Conservation (phyloP, 2,113 vertebrate species). For the Peucedramus taeniatus region DNA sequence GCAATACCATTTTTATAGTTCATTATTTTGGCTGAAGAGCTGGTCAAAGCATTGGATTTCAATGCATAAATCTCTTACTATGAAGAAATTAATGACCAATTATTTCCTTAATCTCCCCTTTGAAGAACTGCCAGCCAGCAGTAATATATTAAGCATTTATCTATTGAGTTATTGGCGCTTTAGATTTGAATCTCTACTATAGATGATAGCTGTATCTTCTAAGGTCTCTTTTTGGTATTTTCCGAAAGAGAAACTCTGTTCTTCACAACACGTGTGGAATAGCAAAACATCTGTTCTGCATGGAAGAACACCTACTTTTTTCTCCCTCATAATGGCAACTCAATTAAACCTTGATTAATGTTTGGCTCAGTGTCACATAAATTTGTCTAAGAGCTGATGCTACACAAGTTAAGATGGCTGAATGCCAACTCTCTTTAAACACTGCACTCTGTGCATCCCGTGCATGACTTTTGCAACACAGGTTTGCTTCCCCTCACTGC, state of each 20-base stretch:
- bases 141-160: neutral
- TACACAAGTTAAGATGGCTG: neutral
- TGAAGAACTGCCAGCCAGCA: neutral
- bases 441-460: neutral
- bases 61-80: neutral
- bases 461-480: neutral
- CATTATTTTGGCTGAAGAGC: neutral
- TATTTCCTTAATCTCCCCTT: neutral
- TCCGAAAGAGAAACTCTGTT: neutral
- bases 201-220: neutral
- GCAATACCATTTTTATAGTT: neutral
- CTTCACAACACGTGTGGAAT: neutral
- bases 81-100: neutral
- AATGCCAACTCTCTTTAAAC: neutral
- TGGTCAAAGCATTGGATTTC: neutral
- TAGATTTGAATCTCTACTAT: neutral
- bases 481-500: neutral
- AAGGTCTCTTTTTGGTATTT: neutral
- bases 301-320: neutral
- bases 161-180: neutral
- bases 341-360: constrained; percentile 31
- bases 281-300: neutral
- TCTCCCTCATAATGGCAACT: neutral
- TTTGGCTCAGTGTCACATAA: neutral
- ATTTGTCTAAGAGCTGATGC: constrained; percentile 21